Evolutionary conservation across 1,140 invertebrate genomes (phyloP).

Genomic region (Drosophila ironensis): DNA sequence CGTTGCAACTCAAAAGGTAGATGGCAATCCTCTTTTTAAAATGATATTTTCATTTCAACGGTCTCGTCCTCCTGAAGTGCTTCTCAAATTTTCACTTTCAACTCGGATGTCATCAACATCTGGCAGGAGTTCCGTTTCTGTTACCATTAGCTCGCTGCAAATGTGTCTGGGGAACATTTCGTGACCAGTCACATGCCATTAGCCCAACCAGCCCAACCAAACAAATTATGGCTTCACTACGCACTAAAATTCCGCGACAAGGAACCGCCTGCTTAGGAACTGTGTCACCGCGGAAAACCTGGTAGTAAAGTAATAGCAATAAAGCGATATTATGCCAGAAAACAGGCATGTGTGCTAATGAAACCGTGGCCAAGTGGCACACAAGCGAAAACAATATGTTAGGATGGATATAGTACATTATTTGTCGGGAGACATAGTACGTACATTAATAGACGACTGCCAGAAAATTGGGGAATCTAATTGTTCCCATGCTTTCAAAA

Average conservation of each 20-base stretch:
- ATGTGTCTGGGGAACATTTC: slow-evolving; percentile 58
- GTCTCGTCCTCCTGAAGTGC: not conserved
- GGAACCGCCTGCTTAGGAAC: slow-evolving; percentile 27
- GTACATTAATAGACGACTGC: too few species aligned
- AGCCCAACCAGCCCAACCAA: slow-evolving; percentile 56
- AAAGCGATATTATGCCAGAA: slow-evolving; percentile 42
- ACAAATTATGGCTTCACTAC: slow-evolving; percentile 56
- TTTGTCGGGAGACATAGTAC: too few species aligned
- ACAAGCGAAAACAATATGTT: not conserved
- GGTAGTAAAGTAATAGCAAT: slow-evolving; percentile 54
- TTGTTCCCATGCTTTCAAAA: too few species aligned
- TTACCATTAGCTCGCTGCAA: slow-evolving; percentile 31
- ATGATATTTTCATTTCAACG: not conserved
- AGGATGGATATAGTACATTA: too few species aligned
- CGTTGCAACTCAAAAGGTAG: too few species aligned
- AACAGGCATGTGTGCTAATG: slow-evolving; percentile 8
- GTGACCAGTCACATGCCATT: slow-evolving; percentile 65
- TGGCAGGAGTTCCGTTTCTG: slow-evolving; percentile 21
- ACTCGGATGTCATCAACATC: slow-evolving; percentile 18
- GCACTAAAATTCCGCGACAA: slow-evolving; percentile 25
- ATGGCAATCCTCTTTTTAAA: too few species aligned
- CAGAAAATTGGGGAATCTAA: too few species aligned
- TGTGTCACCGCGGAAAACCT: slow-evolving; percentile 50
- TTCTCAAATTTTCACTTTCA: not conserved
- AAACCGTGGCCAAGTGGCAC: slow-evolving; percentile 14